A percentile compares a stretch with the other conserved stretches of the same genome.
These are phyloP conservation scores for Thumatha senex DNA, from an alignment of 2,888 invertebrate genomes.

Conservation along the genomic window DNA sequence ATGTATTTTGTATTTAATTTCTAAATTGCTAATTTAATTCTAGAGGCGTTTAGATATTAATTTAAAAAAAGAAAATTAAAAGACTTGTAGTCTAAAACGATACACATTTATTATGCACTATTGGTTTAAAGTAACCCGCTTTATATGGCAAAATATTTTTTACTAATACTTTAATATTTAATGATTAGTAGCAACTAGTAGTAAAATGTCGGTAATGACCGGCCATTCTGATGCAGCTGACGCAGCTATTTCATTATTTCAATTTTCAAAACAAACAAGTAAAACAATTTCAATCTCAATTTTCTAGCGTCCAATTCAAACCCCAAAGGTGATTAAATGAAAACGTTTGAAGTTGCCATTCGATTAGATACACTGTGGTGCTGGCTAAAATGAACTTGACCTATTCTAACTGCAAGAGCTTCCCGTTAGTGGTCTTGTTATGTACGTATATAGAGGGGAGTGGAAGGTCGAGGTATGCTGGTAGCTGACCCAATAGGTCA, in stretches of 20 bases:
- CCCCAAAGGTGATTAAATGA: constrained; percentile 46
- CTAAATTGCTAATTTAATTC: too few species aligned
- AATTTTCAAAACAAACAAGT: neutral
- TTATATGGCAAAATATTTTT: too few species aligned
- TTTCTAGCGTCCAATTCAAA: constrained; percentile 42
- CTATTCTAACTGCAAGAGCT: constrained; percentile 22
- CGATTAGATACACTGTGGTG: constrained; percentile 41
- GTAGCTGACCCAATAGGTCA: constrained; percentile 47
- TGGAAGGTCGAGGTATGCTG: constrained; percentile 36
- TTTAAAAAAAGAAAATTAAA: too few species aligned
- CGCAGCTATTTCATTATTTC: too few species aligned
- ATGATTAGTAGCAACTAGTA: too few species aligned
- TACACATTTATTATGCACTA: too few species aligned
- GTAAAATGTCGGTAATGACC: neutral
- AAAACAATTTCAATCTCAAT: constrained; percentile 18
- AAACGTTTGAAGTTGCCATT: constrained; percentile 44
- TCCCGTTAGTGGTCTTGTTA: constrained; percentile 32
- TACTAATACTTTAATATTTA: too few species aligned
- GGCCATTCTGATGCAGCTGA: neutral
- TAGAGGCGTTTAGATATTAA: too few species aligned
- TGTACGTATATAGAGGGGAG: constrained; percentile 21
- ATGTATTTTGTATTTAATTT: too few species aligned
- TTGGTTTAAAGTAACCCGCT: too few species aligned
- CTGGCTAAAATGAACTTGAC: constrained; percentile 39
- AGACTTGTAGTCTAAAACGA: too few species aligned